Percentiles rank a stretch among this genome's conserved stretches.
Conservation (phyloP, 2,113 vertebrate genomes). For the Psophia crepitans region DNA sequence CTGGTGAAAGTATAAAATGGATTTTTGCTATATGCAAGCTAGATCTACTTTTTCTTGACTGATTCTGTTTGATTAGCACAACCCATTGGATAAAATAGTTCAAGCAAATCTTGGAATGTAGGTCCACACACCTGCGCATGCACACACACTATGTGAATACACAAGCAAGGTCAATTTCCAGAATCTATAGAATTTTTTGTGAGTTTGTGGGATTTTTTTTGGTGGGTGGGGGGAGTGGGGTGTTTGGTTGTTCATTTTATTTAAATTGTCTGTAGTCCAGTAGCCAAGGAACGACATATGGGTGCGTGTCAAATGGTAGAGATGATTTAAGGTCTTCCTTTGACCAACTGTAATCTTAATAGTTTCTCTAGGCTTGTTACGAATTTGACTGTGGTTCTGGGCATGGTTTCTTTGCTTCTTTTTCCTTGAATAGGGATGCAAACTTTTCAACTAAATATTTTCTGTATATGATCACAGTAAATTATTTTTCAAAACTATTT, state of each 20-base stretch:
- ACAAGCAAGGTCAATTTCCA: rapidly evolving
- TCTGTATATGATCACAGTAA: rapidly evolving
- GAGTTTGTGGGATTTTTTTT: not conserved
- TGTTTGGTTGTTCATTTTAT: too few relatives aligned
- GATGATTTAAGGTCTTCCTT: not conserved
- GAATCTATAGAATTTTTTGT: not conserved
- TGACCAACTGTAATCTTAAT: not conserved
- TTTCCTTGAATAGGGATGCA: not conserved
- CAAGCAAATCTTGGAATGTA: not conserved
- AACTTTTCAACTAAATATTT: not conserved
- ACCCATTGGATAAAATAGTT: not conserved
- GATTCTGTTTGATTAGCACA: not conserved
- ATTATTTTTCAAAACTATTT: not conserved
- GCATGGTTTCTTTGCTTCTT: not conserved
- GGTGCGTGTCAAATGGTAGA: not conserved
- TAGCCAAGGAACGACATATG: not conserved
- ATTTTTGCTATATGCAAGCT: not conserved
- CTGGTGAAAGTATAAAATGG: not conserved
- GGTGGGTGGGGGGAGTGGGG: too few relatives aligned
- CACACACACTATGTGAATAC: not conserved
- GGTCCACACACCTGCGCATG: too few relatives aligned
- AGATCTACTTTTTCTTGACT: not conserved
- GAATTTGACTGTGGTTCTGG: not conserved
- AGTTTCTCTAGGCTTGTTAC: not conserved
- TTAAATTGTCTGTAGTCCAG: not conserved